phyloP scores from a whole-genome alignment of 2,113 vertebrate genomes.

The Prunella fulvescens region DNA sequence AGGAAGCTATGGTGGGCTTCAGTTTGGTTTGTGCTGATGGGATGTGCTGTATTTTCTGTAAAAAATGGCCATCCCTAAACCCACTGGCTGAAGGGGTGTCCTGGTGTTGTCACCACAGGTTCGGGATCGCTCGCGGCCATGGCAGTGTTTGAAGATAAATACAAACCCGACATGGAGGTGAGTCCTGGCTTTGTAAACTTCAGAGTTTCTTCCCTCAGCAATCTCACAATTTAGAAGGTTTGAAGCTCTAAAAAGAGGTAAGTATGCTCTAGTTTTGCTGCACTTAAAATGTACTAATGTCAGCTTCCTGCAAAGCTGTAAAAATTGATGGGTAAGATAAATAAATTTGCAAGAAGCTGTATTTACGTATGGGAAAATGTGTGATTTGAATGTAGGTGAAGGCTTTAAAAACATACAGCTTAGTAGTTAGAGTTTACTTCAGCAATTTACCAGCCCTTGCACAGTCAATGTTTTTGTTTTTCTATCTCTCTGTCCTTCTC shows the following conservation, averaged over 20 bases:
- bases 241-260: background rate
- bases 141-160: slow-evolving; percentile 97
- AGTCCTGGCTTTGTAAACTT: background rate
- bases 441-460: background rate
- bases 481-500: background rate
- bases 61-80: background rate
- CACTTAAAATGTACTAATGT: background rate
- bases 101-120: slow-evolving; percentile 71
- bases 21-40: background rate
- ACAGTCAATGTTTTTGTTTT: background rate
- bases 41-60: background rate
- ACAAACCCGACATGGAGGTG: slow-evolving; percentile 91
- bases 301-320: background rate
- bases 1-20: background rate
- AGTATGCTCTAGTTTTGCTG: background rate
- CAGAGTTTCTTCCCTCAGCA: background rate
- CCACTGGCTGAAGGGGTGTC: background rate
- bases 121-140: slow-evolving; percentile 96
- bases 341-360: background rate
- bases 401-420: background rate
- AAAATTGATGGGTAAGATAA: background rate
- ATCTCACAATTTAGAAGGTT: background rate
- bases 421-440: background rate
- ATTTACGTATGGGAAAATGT: background rate
- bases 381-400: background rate